A percentile compares a stretch with the other conserved stretches of the same genome.
Conservation (phyloP, 2,888 invertebrate species). For the Meloe dianella region DNA sequence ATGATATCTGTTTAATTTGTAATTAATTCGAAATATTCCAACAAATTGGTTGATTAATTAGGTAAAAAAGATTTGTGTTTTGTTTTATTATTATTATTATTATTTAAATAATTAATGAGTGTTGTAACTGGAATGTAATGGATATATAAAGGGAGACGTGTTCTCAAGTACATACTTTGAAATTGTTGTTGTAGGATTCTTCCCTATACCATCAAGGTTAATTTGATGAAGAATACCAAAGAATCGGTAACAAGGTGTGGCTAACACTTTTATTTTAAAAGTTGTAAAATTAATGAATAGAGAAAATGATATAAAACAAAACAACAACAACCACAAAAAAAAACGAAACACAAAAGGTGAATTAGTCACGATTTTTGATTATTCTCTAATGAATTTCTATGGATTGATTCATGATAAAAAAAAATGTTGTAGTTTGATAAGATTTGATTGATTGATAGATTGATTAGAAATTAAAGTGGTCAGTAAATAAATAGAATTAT, state of each 20-base stretch:
- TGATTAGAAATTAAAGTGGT: neutral
- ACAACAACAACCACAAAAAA: no score
- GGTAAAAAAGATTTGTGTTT: neutral
- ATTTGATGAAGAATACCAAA: neutral
- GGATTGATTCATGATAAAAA: neutral
- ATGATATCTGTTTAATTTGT: neutral
- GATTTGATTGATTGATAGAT: neutral
- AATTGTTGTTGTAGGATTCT: slow-evolving; percentile 24
- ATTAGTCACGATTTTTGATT: neutral
- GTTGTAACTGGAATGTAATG: neutral
- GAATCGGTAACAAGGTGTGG: slow-evolving; percentile 29
- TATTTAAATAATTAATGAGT: neutral
- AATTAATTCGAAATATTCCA: neutral
- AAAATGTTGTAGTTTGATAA: no score
- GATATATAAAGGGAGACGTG: slow-evolving; percentile 1
- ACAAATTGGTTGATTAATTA: slow-evolving; percentile 1
- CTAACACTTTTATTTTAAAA: slow-evolving; percentile 28
- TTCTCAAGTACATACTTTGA: slow-evolving; percentile 2
- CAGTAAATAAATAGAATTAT: neutral
- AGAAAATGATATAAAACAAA: no score
- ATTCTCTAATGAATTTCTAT: neutral
- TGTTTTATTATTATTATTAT: neutral
- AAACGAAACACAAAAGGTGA: neutral
- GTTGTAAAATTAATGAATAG: slow-evolving; percentile 26
- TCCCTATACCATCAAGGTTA: slow-evolving; percentile 7